Evolutionary conservation across 2,888 invertebrate species (phyloP), one percentile per base, ranked within the genome.

Genomic region (Patella depressa): DNA sequence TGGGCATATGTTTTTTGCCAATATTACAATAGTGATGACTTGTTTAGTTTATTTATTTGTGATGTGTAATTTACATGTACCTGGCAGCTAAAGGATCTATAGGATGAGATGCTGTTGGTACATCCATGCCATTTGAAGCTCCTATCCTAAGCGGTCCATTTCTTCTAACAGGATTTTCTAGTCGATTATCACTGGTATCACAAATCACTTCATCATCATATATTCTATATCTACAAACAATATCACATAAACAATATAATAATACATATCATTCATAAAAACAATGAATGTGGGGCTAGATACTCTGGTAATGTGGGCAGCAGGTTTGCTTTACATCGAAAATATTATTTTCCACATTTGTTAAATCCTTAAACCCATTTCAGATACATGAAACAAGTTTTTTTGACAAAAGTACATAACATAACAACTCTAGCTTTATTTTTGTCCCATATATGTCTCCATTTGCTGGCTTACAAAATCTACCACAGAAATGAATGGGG

Each of bases 201-300:
- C 88, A 87, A 57, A 87, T 81, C 15, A 90, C 89, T 76, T 90
- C 90, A 53, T 90, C 90, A 78, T 90, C 90, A 83, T 90, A 90
- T 76, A 90, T 90, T 75, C 90, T 82, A 79, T 90, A 90, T 80
- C 90, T 90, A 81, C 2, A 80, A 79, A 53, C 15, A 70, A 78
- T 55, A 72, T n/a, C 69, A 19, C 34, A 34, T 34, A 34, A 34
- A 45, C 45, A 45, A 45, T 45, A 45, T 45, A 45, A 45, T 9
- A 45, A 7, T 45, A 45, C 45, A 45, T 4, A 34, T 34, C 4
- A 34, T 5, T 34, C 34, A 34, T 34, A 5, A 34, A 34, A 34
- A 34, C 34, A 34, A 34, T 34, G 34, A 7, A 34, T 5, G 34
- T 0, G 5, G 34, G 34, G 34, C 3, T 34, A 5, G 34, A 34